phyloP scores from a whole-genome alignment of 2,888 invertebrate species.

The Scotopteryx bipunctaria region DNA sequence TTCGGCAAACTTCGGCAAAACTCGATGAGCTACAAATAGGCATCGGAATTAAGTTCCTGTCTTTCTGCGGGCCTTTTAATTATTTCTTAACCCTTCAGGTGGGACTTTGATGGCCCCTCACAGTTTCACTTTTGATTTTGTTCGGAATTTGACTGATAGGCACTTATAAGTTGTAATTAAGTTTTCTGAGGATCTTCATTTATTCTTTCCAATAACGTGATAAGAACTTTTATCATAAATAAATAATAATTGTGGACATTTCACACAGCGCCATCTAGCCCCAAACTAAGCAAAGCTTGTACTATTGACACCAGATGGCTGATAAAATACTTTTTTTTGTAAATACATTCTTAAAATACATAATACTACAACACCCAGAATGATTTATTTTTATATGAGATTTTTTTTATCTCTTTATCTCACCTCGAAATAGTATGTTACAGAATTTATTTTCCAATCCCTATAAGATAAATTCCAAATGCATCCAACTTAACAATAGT shows the following conservation, averaged over 20 bases:
- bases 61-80: constrained; percentile 80
- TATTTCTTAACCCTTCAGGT: constrained; percentile 72
- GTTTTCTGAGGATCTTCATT: constrained; percentile 41
- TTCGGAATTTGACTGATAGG: constrained; percentile 53
- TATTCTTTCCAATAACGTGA: constrained; percentile 26
- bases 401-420: too few relatives aligned
- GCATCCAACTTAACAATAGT: constrained; percentile 23
- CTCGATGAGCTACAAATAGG: constrained; percentile 79
- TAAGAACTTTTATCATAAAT: constrained; percentile 13
- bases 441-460: constrained; percentile 6
- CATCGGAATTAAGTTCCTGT: constrained; percentile 77
- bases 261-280: too few relatives aligned
- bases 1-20: constrained; percentile 58
- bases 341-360: too few relatives aligned
- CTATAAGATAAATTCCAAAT: constrained; percentile 5
- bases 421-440: too few relatives aligned
- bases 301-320: too few relatives aligned
- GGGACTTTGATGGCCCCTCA: constrained; percentile 56
- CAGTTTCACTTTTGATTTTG: constrained; percentile 54
- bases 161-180: constrained; percentile 57
- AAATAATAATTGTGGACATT: too few relatives aligned
- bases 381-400: too few relatives aligned
- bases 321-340: too few relatives aligned
- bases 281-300: too few relatives aligned
- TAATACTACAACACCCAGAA: too few relatives aligned